These are phyloP conservation scores for Babylonia areolata DNA, from an alignment of 1,140 invertebrate species.

Conservation along the genomic window DNA sequence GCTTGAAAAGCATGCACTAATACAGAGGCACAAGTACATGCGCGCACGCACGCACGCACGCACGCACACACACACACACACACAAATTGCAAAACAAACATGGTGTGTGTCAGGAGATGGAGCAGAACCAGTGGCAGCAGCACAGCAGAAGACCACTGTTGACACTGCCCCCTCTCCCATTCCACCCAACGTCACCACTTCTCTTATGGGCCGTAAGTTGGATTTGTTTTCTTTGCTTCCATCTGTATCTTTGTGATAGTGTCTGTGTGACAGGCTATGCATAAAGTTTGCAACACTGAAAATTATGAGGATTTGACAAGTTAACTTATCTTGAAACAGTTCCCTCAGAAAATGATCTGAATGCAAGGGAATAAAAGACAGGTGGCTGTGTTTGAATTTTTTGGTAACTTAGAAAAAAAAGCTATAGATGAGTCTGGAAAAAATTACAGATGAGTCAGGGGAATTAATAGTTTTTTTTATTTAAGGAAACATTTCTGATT, in stretches of 20 bases:
- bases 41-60: not conserved
- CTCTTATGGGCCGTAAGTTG: slow-evolving; percentile 23
- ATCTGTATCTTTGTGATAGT: too few species aligned
- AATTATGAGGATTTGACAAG: not conserved
- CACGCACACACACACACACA: not conserved
- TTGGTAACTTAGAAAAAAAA: not conserved
- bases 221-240: not conserved
- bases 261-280: not conserved
- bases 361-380: not conserved
- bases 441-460: too few species aligned
- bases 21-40: not conserved
- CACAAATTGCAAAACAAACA: too few species aligned
- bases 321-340: not conserved
- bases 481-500: too few species aligned
- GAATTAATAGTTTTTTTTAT: too few species aligned
- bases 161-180: slow-evolving; percentile 17
- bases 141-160: not conserved
- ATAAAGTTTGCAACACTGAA: not conserved
- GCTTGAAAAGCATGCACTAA: not conserved
- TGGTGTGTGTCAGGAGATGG: not conserved
- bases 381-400: not conserved
- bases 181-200: not conserved
- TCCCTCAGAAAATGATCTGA: not conserved
- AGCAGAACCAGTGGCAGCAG: not conserved
- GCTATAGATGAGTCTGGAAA: too few species aligned